Evolutionary conservation across 2,113 vertebrate genomes (phyloP).

Genomic region (Leptobrachium ailaonicum): DNA sequence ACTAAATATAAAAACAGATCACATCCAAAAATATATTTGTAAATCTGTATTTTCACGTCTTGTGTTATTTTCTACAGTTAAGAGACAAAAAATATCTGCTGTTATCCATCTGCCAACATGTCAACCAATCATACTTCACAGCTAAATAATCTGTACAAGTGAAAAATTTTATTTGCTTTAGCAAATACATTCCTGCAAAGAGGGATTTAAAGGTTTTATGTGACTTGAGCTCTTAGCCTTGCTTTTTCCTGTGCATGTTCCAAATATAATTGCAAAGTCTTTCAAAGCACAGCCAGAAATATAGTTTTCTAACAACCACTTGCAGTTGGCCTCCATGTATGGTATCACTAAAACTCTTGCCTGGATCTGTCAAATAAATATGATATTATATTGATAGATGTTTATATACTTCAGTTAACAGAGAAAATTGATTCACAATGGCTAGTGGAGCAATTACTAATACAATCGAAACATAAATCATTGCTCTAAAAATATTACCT

Average conservation of each 20-base stretch:
- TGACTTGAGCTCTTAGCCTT: constrained; percentile 18
- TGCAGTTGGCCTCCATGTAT: constrained; percentile 4
- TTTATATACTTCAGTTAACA: background rate
- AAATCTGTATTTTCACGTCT: too few species aligned
- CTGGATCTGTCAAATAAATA: constrained; percentile 11
- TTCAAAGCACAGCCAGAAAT: constrained; percentile 16
- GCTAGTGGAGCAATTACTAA: too few species aligned
- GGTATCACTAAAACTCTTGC: background rate
- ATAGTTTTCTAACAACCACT: constrained; percentile 27
- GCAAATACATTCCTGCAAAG: constrained; percentile 33
- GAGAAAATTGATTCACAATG: background rate
- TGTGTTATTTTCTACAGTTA: too few species aligned
- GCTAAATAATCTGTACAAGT: background rate
- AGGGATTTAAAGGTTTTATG: constrained; percentile 36
- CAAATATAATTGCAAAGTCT: constrained; percentile 30
- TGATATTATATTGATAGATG: background rate
- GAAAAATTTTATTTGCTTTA: constrained; percentile 30
- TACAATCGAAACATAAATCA: too few species aligned
- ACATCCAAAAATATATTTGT: too few species aligned
- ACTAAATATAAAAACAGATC: too few species aligned
- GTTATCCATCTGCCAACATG: background rate
- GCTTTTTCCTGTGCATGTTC: constrained; percentile 38
- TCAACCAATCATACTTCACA: background rate
- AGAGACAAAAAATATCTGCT: too few species aligned
- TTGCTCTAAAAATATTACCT: background rate